These are phyloP conservation scores for Tortricodes alternella DNA, from an alignment of 2,888 invertebrate genomes.

Conservation along the genomic window DNA sequence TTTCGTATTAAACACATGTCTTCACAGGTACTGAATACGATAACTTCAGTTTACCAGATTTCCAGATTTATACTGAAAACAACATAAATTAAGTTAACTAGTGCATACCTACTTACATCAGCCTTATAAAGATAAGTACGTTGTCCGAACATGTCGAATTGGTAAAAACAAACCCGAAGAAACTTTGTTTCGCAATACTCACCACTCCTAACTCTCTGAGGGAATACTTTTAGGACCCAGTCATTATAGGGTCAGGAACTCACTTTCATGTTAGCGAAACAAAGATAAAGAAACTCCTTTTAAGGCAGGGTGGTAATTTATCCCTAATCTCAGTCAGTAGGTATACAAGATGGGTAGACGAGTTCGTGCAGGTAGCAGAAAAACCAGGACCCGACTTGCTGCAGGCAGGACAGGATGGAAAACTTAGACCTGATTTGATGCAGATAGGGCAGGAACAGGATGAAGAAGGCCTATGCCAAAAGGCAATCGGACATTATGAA, in stretches of 20 bases:
- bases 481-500: too few species aligned
- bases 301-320: conserved; percentile 58
- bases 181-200: conserved; percentile 7
- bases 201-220: conserved; percentile 5
- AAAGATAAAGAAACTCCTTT: conserved; percentile 46
- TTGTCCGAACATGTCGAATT: neutral
- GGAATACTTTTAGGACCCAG: conserved; percentile 20
- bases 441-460: too few species aligned
- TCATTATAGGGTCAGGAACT: conserved; percentile 31
- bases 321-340: too few species aligned
- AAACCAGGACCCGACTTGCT: too few species aligned
- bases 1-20: neutral
- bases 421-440: too few species aligned
- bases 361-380: conserved; percentile 36
- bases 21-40: neutral
- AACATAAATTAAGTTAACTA: too few species aligned
- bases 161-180: neutral
- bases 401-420: too few species aligned
- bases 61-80: too few species aligned
- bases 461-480: too few species aligned
- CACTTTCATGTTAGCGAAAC: conserved; percentile 39
- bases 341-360: too few species aligned
- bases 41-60: conserved; percentile 12
- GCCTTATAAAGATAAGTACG: too few species aligned
- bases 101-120: too few species aligned